phyloP scores from a whole-genome alignment of 1,140 invertebrate genomes.

The Papilio machaon region DNA sequence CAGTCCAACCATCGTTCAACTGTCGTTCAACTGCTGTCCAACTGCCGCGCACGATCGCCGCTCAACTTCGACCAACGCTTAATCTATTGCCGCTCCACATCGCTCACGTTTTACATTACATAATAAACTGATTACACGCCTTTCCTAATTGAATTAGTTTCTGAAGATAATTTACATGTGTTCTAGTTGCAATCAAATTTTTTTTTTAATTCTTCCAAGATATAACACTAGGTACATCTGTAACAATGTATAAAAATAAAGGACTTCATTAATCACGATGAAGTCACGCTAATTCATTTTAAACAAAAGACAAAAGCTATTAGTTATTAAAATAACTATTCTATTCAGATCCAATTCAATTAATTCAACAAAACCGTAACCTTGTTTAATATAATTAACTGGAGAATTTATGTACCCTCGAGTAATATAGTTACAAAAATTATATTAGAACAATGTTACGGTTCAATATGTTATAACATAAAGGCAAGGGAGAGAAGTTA shows the following conservation, averaged over 20 bases:
- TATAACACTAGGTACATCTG: background rate
- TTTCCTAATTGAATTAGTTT: background rate
- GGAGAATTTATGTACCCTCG: constrained; percentile 13
- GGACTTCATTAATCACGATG: background rate
- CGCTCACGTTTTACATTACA: background rate
- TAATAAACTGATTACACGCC: background rate
- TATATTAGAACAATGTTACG: constrained; percentile 19
- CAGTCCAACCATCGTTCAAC: background rate
- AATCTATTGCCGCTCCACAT: background rate
- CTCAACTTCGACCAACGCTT: background rate
- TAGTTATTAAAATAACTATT: constrained; percentile 10
- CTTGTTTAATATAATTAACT: background rate
- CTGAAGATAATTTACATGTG: background rate
- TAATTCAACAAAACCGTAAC: constrained; percentile 7
- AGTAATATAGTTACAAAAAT: constrained; percentile 34
- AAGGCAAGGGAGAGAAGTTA: constrained; percentile 37
- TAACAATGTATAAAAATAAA: background rate
- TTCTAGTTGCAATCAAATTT: background rate
- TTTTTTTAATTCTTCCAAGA: no score
- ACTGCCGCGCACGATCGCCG: background rate
- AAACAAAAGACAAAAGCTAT: constrained; percentile 1
- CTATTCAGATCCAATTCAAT: background rate
- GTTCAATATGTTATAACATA: constrained; percentile 32
- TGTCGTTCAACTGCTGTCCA: background rate
- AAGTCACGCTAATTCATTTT: background rate